Conservation (phyloP, 37 sponge, comb jelly and placozoan species). For the Bolinopsis microptera region DNA sequence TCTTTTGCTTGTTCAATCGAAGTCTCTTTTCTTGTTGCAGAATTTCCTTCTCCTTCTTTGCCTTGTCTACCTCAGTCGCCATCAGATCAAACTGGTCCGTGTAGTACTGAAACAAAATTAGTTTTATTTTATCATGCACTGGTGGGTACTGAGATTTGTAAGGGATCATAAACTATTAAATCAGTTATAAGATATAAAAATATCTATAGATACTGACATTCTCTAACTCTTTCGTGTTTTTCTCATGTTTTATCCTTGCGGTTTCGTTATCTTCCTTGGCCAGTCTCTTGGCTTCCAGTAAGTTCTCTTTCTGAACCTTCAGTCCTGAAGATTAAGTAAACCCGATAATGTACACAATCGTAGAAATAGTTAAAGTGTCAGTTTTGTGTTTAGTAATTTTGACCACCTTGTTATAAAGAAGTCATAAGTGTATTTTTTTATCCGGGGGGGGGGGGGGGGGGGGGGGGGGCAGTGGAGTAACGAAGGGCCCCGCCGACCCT, state of each 20-base stretch:
- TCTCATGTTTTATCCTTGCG: background rate
- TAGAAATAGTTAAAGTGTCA: too few relatives aligned
- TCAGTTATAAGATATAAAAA: too few relatives aligned
- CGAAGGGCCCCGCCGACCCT: too few relatives aligned
- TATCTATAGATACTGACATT: background rate
- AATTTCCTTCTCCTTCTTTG: background rate
- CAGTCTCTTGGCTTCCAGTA: background rate
- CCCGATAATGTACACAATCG: too few relatives aligned
- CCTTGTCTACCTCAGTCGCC: background rate
- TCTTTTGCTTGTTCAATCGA: background rate
- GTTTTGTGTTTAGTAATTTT: too few relatives aligned
- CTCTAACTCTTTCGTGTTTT: background rate
- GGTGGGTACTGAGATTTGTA: too few relatives aligned
- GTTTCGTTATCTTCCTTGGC: background rate
- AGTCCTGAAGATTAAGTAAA: background rate
- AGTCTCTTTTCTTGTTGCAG: background rate
- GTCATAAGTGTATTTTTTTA: too few relatives aligned
- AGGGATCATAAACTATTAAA: too few relatives aligned
- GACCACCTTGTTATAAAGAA: too few relatives aligned
- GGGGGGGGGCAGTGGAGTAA: too few relatives aligned
- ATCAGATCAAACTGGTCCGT: background rate
- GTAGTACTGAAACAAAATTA: slow-evolving; percentile 2
- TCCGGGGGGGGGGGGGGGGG: too few relatives aligned
- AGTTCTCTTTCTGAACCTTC: slow-evolving; percentile 5
- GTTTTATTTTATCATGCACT: background rate